A percentile compares a stretch with the other conserved stretches of the same genome.
phyloP scores from a whole-genome alignment of 2,888 invertebrate genomes.

The Laspeyria flexula region DNA sequence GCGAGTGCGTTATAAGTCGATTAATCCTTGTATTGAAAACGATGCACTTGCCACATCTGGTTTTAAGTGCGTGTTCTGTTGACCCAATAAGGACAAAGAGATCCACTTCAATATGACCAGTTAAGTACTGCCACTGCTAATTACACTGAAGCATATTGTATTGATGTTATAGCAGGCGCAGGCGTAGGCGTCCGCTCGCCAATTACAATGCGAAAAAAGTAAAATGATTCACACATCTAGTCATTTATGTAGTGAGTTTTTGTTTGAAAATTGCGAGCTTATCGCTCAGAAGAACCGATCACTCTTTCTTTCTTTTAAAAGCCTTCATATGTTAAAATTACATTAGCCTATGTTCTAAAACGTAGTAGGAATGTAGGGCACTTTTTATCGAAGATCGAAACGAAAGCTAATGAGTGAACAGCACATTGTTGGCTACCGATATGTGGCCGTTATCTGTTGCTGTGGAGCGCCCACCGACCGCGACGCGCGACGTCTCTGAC shows the following conservation, averaged over 20 bases:
- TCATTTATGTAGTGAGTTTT: no score
- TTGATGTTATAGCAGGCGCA: no score
- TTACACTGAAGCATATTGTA: not conserved
- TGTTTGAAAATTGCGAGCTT: no score
- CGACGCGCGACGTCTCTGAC: not conserved
- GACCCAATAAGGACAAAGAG: constrained; percentile 8
- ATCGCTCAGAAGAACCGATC: no score
- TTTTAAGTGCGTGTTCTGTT: constrained; percentile 7
- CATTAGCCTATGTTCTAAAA: no score
- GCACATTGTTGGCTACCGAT: not conserved
- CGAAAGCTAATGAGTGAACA: not conserved
- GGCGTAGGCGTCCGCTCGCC: no score
- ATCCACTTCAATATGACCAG: constrained; percentile 2
- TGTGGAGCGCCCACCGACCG: not conserved
- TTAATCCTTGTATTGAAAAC: constrained; percentile 9
- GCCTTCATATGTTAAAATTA: no score
- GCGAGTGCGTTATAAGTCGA: not conserved
- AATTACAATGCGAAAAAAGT: no score
- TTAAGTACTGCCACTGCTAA: not conserved
- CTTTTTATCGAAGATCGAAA: not conserved
- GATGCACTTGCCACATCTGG: constrained; percentile 6
- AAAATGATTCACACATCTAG: no score
- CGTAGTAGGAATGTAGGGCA: not conserved
- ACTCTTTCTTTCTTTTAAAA: no score
- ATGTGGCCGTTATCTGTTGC: not conserved